phyloP scores from a whole-genome alignment of 2,113 vertebrate genomes.

The Sinosuthora webbiana region DNA sequence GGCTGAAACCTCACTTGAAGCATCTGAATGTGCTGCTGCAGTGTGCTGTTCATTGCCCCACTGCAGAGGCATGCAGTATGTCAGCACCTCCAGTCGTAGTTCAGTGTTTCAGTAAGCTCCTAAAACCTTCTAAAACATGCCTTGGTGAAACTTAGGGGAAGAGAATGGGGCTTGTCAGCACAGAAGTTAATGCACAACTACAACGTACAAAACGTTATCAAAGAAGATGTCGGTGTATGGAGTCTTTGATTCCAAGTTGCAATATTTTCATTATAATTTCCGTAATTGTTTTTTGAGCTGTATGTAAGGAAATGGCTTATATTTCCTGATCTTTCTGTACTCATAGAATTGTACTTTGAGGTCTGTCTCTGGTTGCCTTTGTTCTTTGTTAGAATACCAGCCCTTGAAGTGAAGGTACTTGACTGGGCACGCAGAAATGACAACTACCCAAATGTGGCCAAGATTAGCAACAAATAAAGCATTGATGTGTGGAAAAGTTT shows the following conservation, averaged over 20 bases:
- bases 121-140: background rate
- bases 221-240: background rate
- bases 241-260: conserved; percentile 45
- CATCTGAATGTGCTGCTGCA: background rate
- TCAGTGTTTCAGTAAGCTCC: background rate
- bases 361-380: conserved; percentile 56
- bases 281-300: conserved; percentile 62
- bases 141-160: background rate
- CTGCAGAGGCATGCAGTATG: background rate
- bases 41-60: background rate
- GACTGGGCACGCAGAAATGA: background rate
- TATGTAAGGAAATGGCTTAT: conserved; percentile 74
- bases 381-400: conserved; percentile 38
- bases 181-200: background rate
- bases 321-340: conserved; percentile 73
- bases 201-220: background rate
- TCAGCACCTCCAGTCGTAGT: background rate
- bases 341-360: conserved; percentile 55
- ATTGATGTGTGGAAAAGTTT: background rate
- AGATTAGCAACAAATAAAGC: conserved; percentile 6
- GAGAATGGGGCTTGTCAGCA: background rate
- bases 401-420: conserved; percentile 29
- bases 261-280: conserved; percentile 73
- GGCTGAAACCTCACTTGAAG: background rate
- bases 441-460: background rate